phyloP scores from a whole-genome alignment of 2,113 vertebrate species.

The Suncus etruscus region DNA sequence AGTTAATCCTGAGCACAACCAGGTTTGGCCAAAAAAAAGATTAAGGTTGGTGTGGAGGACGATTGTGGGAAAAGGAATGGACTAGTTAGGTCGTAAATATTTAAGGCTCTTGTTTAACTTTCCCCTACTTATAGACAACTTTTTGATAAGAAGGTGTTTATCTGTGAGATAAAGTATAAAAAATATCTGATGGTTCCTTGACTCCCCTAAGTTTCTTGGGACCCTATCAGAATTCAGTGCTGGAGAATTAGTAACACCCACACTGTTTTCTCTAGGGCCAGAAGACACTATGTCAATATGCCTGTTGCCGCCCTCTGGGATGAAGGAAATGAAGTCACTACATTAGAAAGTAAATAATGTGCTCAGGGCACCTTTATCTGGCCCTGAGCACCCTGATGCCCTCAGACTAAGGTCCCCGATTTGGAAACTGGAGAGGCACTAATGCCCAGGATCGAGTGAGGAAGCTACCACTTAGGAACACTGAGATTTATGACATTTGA shows the following conservation, averaged over 20 bases:
- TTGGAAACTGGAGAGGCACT: background rate
- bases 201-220: conserved; percentile 18
- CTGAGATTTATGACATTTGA: conserved; percentile 22
- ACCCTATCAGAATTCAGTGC: background rate
- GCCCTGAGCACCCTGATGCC: conserved; percentile 17
- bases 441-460: background rate
- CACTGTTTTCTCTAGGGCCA: conserved; percentile 34
- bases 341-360: conserved; percentile 67
- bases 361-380: conserved; percentile 35
- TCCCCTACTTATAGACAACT: conserved; percentile 30
- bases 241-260: background rate
- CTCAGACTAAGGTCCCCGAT: conserved; percentile 44
- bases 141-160: conserved; percentile 1
- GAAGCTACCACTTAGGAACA: background rate
- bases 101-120: background rate
- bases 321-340: conserved; percentile 70
- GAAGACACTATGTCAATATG: conserved; percentile 49
- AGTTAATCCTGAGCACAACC: too few relatives aligned
- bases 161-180: background rate
- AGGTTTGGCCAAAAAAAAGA: too few relatives aligned
- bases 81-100: background rate
- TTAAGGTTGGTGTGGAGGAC: background rate
- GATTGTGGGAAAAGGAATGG: background rate
- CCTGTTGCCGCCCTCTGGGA: conserved; percentile 55
- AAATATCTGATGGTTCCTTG: background rate